Evolutionary conservation across 2,113 vertebrate genomes (phyloP), one percentile per base, ranked within the genome.

Genomic region (Sinocyclocheilus maitianheensis): DNA sequence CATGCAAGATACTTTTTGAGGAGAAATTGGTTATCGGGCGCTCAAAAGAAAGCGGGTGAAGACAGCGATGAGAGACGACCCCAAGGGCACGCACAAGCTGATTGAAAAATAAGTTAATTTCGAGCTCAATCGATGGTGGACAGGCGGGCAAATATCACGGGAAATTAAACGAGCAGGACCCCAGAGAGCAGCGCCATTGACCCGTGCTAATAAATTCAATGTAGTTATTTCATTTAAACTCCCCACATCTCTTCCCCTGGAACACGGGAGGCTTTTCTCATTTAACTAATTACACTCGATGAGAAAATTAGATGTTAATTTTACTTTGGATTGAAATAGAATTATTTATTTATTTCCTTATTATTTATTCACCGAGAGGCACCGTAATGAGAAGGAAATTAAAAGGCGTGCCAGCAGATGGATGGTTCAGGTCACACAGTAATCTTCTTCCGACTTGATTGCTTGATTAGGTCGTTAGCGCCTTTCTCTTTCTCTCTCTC

Each of bases 51-150:
- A 90, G 71, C 77, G 40, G 87, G 90, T 24, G 90, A 95, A 95
- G 94, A 95, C 96, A 92, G 95, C 93, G 95, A 94, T 94, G 95
- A 96, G 96, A 95, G 90, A 95, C 96, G 97, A 97, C 98, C 97
- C 96, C 94, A 91, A 95, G 97, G 97, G 97, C 97, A 96, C 93
- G 94, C 93, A 91, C 92, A 93, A 96, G 95, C 97, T 98, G 98
- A 99, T 99, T 98, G 98, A 99, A 99, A 99, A 98, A 99, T 98
- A 99, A 98, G 97, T 98, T 98, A 98, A 99, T 99, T 99, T 99
- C 97, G 96, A 93, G 95, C 96, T 96, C 97, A 98, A 98, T 99
- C 98, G 97, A 99, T 99, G 97, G 96, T 95, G 96, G 96, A 96
- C 97, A 97, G 97, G 97, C 97, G 95, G 96, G 97, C 97, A 99